A percentile compares a stretch with the other conserved stretches of the same genome.
Conservation (phyloP, 2,888 invertebrate genomes). For the Cephalotes varians region DNA sequence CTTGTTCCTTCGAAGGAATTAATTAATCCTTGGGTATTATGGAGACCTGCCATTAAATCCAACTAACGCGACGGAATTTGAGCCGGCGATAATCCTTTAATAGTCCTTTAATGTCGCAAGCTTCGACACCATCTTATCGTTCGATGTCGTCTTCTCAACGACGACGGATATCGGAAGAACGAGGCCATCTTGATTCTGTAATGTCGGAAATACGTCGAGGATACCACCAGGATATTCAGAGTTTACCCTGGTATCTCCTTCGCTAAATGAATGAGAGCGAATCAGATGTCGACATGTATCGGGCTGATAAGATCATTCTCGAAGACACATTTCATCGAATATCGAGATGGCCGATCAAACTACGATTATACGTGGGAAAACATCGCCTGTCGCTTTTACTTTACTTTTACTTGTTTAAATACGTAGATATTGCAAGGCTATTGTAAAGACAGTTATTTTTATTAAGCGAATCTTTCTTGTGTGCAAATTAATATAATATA, state of each 20-base stretch:
- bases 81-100: slow-evolving; percentile 52
- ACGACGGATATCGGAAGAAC: slow-evolving; percentile 48
- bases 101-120: slow-evolving; percentile 54
- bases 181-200: slow-evolving; percentile 65
- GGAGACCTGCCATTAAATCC: slow-evolving; percentile 52
- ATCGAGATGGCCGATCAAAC: not conserved
- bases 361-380: slow-evolving; percentile 11
- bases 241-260: slow-evolving; percentile 39
- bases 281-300: slow-evolving; percentile 41
- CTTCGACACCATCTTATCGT: slow-evolving; percentile 53
- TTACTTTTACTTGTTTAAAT: not conserved
- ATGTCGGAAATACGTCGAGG: slow-evolving; percentile 55
- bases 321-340: slow-evolving; percentile 6
- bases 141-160: slow-evolving; percentile 36
- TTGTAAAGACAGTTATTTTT: not conserved
- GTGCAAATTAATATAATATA: slow-evolving; percentile 1
- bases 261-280: slow-evolving; percentile 47
- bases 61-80: slow-evolving; percentile 52
- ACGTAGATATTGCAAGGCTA: not conserved
- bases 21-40: slow-evolving; percentile 53
- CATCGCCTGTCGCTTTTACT: slow-evolving; percentile 12
- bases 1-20: slow-evolving; percentile 42
- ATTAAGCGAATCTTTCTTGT: not conserved
- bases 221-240: slow-evolving; percentile 44
- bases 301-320: slow-evolving; percentile 31